Evolutionary conservation across 2,113 vertebrate species (phyloP).

Genomic region (Gavia stellata): DNA sequence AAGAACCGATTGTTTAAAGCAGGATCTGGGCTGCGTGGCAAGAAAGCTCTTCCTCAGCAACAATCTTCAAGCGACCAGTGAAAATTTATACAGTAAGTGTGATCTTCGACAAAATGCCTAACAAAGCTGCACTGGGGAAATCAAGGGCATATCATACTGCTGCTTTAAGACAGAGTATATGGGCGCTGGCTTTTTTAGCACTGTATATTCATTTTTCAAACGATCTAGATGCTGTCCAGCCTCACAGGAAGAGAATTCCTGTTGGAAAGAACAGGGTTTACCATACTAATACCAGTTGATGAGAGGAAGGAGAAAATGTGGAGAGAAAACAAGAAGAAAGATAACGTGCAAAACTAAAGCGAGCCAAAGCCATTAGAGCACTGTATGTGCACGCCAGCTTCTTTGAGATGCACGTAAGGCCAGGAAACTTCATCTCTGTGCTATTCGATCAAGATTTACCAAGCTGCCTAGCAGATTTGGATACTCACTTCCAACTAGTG

Average conservation of each 20-base stretch:
- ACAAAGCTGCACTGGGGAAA: neutral
- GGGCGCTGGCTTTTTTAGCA: neutral
- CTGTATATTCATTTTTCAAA: neutral
- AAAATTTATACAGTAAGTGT: neutral
- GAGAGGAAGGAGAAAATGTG: neutral
- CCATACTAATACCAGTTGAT: neutral
- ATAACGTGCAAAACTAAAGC: neutral
- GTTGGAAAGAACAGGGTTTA: neutral
- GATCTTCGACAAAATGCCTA: neutral
- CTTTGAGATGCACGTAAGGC: neutral
- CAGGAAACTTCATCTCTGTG: neutral
- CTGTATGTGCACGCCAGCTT: neutral
- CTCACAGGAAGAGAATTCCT: neutral
- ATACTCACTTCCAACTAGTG: neutral
- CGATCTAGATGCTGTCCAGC: neutral
- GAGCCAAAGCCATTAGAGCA: neutral
- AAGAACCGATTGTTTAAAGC: neutral
- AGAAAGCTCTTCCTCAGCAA: neutral
- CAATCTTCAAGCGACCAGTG: neutral
- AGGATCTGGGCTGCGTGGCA: neutral
- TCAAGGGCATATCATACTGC: neutral
- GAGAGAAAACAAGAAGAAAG: neutral
- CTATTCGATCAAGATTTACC: neutral
- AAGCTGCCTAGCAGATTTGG: neutral
- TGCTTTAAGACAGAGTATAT: neutral